These are phyloP conservation scores for Tapera naevia DNA, from an alignment of 2,797 vertebrate genomes.

Conservation along the genomic window DNA sequence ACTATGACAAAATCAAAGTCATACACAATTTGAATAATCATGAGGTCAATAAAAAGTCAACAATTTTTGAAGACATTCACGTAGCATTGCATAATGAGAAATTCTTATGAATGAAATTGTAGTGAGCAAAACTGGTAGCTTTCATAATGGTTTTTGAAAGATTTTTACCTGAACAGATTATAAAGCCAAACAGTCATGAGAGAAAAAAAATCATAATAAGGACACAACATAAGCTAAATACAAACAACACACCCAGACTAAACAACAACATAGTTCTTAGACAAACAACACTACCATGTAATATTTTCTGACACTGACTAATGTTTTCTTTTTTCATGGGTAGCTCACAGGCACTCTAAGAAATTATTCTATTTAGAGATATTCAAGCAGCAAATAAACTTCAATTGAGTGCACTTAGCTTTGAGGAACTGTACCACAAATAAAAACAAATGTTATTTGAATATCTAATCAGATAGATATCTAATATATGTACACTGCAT, in stretches of 20 bases:
- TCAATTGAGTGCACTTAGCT: conserved; percentile 42
- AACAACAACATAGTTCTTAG: neutral
- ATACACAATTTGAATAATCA: neutral
- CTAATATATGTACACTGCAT: neutral
- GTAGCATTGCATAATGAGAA: neutral
- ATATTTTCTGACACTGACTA: conserved; percentile 35
- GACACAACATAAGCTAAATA: neutral
- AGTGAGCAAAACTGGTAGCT: neutral
- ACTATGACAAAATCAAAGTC: neutral
- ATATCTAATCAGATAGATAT: conserved; percentile 21
- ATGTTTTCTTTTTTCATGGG: conserved; percentile 29
- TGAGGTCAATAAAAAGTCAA: neutral
- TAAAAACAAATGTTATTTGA: conserved; percentile 38
- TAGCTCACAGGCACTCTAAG: conserved; percentile 21
- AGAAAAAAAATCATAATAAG: neutral
- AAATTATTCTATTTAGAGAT: conserved; percentile 44
- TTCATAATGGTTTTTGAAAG: neutral
- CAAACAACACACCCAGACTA: neutral
- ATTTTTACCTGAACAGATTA: neutral
- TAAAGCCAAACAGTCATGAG: neutral
- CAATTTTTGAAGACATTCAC: neutral
- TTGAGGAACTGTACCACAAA: conserved; percentile 1
- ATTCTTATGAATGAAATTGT: neutral
- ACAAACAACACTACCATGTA: neutral
- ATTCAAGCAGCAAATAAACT: conserved; percentile 53